These are phyloP conservation scores for Drosophila longiperda DNA, from an alignment of 2,888 invertebrate genomes.

Conservation along the genomic window DNA sequence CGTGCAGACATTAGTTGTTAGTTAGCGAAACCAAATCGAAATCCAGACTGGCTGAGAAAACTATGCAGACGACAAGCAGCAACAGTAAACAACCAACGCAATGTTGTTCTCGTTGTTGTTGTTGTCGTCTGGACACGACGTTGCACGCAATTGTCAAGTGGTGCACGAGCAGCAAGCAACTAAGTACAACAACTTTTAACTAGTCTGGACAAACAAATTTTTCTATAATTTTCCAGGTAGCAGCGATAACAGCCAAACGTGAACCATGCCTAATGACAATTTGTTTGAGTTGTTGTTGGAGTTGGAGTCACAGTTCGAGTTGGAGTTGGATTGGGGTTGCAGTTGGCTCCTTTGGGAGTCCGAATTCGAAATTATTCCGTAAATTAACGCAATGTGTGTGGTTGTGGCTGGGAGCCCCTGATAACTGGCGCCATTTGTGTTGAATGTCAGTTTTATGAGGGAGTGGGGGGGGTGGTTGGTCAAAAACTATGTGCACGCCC, in stretches of 20 bases:
- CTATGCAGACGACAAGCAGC: constrained; percentile 64
- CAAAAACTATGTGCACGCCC: constrained; percentile 54
- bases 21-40: constrained; percentile 58
- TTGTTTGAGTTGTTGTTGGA: constrained; percentile 57
- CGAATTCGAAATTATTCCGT: constrained; percentile 76
- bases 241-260: constrained; percentile 50
- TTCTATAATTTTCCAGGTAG: constrained; percentile 73
- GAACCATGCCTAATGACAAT: constrained; percentile 72
- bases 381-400: constrained; percentile 72
- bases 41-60: constrained; percentile 66
- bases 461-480: background rate
- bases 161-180: constrained; percentile 39
- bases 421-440: constrained; percentile 65
- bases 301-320: constrained; percentile 2
- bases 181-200: constrained; percentile 41
- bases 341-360: constrained; percentile 14
- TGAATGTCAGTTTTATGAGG: background rate
- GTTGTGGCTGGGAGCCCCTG: constrained; percentile 32
- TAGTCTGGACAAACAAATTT: constrained; percentile 78
- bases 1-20: constrained; percentile 70
- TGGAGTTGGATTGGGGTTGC: constrained; percentile 1
- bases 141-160: constrained; percentile 81
- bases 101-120: constrained; percentile 29
- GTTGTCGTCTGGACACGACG: constrained; percentile 42
- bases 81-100: constrained; percentile 44